Evolutionary conservation across 2,113 vertebrate species (phyloP), one percentile per base, ranked within the genome.

Genomic region (Dolichallabes microphthalmus): DNA sequence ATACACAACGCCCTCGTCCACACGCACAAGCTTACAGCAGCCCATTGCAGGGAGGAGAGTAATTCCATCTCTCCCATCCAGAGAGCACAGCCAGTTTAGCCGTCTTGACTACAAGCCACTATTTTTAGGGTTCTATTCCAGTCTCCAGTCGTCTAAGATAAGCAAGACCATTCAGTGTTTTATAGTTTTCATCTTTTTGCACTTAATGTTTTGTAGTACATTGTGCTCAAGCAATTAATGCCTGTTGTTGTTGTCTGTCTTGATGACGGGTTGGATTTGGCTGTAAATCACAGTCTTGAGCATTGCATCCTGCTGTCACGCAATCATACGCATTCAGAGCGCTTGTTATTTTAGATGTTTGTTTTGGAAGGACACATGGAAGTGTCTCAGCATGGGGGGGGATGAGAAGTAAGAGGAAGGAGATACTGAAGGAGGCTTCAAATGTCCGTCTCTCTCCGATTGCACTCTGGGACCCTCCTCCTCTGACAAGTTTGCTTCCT

Each of bases 291-390:
- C 85, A 85, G 25, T 87, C 87, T 83, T 66, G 64, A 79, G 60
- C 81, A 88, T 58, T 15, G 78, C 60, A 84, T 80, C 71, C n/a
- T 89, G 85, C 90, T 92, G 91, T 90, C 90, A 91, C 89, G 91
- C 83, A 90, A 90, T 91, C 91, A 22, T n/a, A 14, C 89, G 92
- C 80, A 87, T 89, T 91, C 84, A 80, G 82, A 90, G 91, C 90
- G 90, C 90, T 68, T 66, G 89, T 88, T 93, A 90, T 93, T 92
- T 78, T 88, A 90, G 89, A 88, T 94, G 94, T 94, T 94, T 95
- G 89, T 93, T 83, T 95, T 95, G 94, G 94, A 93, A 50, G 9
- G 74, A 14, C 85, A 89, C 64, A 27, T 86, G 89, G 92, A 94
- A 91, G 86, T 81, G 86, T 87, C 85, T 86, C 76, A 45, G 89